A percentile compares a stretch with the other conserved stretches of the same genome.
Conservation (phyloP, 1,140 invertebrate species). For the Triops cancriformis region DNA sequence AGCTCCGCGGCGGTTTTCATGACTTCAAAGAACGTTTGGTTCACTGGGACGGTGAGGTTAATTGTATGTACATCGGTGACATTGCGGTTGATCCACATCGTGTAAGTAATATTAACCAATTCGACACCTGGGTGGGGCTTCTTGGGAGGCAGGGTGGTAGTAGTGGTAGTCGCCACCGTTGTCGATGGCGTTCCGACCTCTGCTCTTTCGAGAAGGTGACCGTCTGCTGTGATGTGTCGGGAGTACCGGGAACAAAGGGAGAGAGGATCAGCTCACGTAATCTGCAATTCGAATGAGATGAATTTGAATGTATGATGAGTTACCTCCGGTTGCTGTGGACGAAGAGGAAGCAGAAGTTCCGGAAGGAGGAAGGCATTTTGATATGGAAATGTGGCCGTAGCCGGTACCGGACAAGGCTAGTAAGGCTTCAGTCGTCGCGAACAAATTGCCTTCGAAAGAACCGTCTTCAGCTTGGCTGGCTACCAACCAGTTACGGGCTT, state of each 20-base stretch:
- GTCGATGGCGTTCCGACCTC: neutral
- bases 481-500: constrained; percentile 60
- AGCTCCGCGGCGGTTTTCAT: constrained; percentile 74
- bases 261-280: no score
- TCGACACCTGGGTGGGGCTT: constrained; percentile 6
- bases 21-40: constrained; percentile 72
- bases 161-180: constrained; percentile 1
- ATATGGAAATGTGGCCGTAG: neutral
- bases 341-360: constrained; percentile 41
- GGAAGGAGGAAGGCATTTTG: neutral
- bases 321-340: constrained; percentile 40
- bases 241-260: neutral
- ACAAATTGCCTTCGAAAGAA: constrained; percentile 59
- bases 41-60: constrained; percentile 54
- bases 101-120: constrained; percentile 59
- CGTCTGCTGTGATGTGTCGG: neutral
- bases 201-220: neutral
- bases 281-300: no score
- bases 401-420: constrained; percentile 51
- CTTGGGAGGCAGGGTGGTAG: neutral
- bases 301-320: neutral
- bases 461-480: constrained; percentile 62
- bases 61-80: constrained; percentile 64
- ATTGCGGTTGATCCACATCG: constrained; percentile 63
- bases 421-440: constrained; percentile 62